Base-by-base conservation (phyloP, 2,113 vertebrate genomes). In the Nematolebias whitei region DNA sequence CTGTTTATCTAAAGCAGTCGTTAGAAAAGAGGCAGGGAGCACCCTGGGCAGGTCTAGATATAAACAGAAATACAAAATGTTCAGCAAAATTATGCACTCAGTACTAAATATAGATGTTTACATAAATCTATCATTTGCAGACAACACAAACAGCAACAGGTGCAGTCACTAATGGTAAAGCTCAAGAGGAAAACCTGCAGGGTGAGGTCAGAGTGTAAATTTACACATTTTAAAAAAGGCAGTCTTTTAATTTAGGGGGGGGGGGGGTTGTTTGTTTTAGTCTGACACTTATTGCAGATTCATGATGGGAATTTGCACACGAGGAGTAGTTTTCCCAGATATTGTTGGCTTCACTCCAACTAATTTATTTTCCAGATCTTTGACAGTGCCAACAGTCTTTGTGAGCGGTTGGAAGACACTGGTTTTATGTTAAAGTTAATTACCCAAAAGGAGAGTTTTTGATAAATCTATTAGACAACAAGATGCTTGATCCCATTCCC, bases 311-410 rank as follows among this genome's bases (percentile, higher is more conserved):
- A 5, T 39, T 7, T 22, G 20, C 16, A n/a, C 16, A 44, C 39
- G 0, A 10, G 26, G 24, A 3, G 16, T 16, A 15, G 11, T 0
- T 41, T 63, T 60, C 41, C 35, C 0, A 0, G 8, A 56, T 1
- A 6, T 14, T 69, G 48, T 9, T 55, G 40, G 32, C 23, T 5
- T 2, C 39, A 2, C 16, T 13, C 47, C 53, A 57, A 18, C 5
- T 52, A 4, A 2, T 39, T 15, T 15, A 18, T 15, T 54, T 14
- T 26, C 47, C 14, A 19, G 15, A 19, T 16, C 29, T 20, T 38
- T 13, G 10, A 51, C 20, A 4, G 2, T 0, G 14, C 19, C 24
- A 45, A n/a, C n/a, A n/a, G n/a, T n/a, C n/a, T n/a, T n/a, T n/a
- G n/a, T n/a, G n/a, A n/a, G n/a, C n/a, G n/a, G n/a, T 22, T 13